Evolutionary conservation across 2,113 vertebrate species (phyloP).

Genomic region (Panthera uncia): DNA sequence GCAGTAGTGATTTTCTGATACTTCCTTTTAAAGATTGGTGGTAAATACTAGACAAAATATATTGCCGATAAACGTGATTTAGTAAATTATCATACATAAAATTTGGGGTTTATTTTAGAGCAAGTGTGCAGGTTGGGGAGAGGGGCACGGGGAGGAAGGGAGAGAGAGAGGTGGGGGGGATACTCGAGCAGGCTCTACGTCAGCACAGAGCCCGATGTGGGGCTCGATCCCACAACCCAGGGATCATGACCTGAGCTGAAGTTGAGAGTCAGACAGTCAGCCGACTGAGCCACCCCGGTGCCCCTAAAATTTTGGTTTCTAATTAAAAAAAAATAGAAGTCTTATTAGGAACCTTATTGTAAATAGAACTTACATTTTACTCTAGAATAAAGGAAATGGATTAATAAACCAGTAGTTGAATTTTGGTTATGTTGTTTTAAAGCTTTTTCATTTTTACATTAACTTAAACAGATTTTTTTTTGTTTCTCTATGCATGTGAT

Average conservation of each 20-base stretch:
- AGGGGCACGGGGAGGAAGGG: too few species aligned
- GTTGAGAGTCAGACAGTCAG: too few species aligned
- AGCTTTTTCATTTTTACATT: neutral
- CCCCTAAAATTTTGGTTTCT: neutral
- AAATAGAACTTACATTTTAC: slow-evolving; percentile 32
- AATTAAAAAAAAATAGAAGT: slow-evolving; percentile 1
- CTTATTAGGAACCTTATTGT: slow-evolving; percentile 22
- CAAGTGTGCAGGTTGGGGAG: too few species aligned
- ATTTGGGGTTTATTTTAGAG: neutral
- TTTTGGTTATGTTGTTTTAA: slow-evolving; percentile 36
- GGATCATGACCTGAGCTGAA: too few species aligned
- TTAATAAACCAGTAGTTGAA: neutral
- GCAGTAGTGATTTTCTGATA: neutral
- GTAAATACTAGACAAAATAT: neutral
- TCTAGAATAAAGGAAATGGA: neutral
- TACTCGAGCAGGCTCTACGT: too few species aligned
- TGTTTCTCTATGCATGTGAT: neutral
- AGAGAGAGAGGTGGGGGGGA: too few species aligned
- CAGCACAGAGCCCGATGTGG: too few species aligned
- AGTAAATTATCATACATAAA: neutral
- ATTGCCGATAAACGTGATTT: slow-evolving; percentile 33
- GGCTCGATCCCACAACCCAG: too few species aligned
- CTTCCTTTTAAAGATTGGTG: slow-evolving; percentile 30
- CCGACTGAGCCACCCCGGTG: too few species aligned
- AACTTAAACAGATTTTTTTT: neutral